Percentiles rank a stretch among this genome's conserved stretches.
Evolutionary conservation across 2,797 vertebrate genomes (phyloP).

Genomic region (Helarctos malayanus): DNA sequence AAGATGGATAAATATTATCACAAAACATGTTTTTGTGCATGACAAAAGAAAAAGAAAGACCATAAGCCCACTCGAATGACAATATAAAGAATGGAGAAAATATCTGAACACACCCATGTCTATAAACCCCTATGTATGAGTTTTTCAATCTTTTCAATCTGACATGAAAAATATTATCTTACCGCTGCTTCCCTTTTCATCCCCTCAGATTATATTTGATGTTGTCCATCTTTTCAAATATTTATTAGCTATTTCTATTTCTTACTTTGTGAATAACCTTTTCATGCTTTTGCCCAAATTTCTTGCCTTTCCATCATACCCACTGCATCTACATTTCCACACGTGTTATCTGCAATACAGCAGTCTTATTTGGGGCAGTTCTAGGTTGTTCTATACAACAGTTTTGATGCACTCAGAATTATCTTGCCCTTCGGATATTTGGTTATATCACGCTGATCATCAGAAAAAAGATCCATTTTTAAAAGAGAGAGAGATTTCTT

Average conservation of each 20-base stretch:
- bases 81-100: not conserved
- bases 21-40: not conserved
- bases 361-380: not conserved
- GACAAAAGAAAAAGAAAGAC: not conserved
- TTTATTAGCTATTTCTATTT: not conserved
- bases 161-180: not conserved
- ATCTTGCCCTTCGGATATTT: not conserved
- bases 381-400: not conserved
- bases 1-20: constrained; percentile 23
- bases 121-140: not conserved
- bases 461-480: not conserved
- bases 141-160: constrained; percentile 6
- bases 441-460: not conserved
- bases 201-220: not conserved
- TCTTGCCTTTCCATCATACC: not conserved
- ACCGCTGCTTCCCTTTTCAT: not conserved
- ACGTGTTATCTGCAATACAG: not conserved
- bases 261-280: not conserved
- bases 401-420: not conserved
- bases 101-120: not conserved
- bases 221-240: not conserved
- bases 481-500: constrained; percentile 16
- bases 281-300: not conserved
- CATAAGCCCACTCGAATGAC: not conserved
- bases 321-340: not conserved